Evolutionary conservation across 2,888 invertebrate genomes (phyloP), one percentile per base, ranked within the genome.

Genomic region (Drosophila meridionalis): DNA sequence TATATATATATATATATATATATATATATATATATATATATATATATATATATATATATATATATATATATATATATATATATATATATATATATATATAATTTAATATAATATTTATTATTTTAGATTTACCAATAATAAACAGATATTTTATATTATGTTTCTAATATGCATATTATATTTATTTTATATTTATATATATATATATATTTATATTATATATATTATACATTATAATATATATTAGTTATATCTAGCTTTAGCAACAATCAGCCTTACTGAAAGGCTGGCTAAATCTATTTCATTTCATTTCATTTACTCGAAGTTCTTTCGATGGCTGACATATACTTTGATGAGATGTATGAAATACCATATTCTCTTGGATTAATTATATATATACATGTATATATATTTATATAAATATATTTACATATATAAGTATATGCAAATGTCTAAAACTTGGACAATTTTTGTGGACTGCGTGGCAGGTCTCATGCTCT

Each of bases 391-490:
- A n/a, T 45, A 11, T 45, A 9, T 4, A 26, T 8, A 43, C 6
- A 8, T 26, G 12, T 26, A 12, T 26, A 45, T n/a, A 48, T n/a
- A 52, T 20, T n/a, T 8, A 14, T 53, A 36, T 26, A 36, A 5
- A 36, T 26, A 26, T n/a, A 11, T 14, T 12, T 14, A 26, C 4
- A 2, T 42, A 57, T 3, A 56, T 42, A 55, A 4, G 26, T 12
- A 20, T 80, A 80, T 73, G 64, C 63, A 76, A 82, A 79, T 76
- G 74, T 79, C 69, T 76, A 75, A 40, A 73, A 76, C 66, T 79
- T 74, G 76, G 55, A 40, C 58, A 72, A 59, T 71, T 67, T 72
- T 70, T 73, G 68, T 53, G 66, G 67, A 69, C 69, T 67, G 53
- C 67, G 55, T 28, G 47, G 67, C 75, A 71, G 73, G 68, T 71